Evolutionary conservation across 2,888 invertebrate species (phyloP).

Genomic region (Nomada fucata): DNA sequence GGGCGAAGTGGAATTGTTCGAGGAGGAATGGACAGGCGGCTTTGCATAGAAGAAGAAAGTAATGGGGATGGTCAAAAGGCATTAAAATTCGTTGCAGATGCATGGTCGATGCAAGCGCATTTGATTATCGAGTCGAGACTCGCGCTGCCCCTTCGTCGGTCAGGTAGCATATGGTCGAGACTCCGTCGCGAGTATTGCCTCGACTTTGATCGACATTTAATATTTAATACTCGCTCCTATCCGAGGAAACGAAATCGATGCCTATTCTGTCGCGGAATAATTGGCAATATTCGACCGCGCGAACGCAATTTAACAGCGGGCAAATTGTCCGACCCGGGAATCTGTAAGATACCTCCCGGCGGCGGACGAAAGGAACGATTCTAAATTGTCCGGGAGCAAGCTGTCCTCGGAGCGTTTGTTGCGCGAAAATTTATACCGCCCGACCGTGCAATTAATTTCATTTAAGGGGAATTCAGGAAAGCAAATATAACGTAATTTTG

Average conservation of each 20-base stretch:
- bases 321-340: slow-evolving; percentile 3
- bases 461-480: slow-evolving; percentile 35
- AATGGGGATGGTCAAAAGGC: not conserved
- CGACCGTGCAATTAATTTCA: slow-evolving; percentile 44
- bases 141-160: too few species aligned
- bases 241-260: not conserved
- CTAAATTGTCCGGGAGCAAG: slow-evolving; percentile 9
- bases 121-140: not conserved
- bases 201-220: not conserved
- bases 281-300: not conserved
- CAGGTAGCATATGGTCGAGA: too few species aligned
- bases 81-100: too few species aligned
- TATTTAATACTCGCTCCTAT: not conserved
- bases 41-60: not conserved
- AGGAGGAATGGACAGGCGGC: not conserved
- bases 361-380: slow-evolving; percentile 6
- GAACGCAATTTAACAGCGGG: not conserved
- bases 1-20: slow-evolving; percentile 4
- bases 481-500: slow-evolving; percentile 43
- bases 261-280: not conserved
- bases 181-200: not conserved
- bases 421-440: slow-evolving; percentile 30
- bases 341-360: not conserved
- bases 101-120: too few species aligned
- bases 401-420: slow-evolving; percentile 3